Conservation (phyloP, 2,113 vertebrate species). For the Menura novaehollandiae region DNA sequence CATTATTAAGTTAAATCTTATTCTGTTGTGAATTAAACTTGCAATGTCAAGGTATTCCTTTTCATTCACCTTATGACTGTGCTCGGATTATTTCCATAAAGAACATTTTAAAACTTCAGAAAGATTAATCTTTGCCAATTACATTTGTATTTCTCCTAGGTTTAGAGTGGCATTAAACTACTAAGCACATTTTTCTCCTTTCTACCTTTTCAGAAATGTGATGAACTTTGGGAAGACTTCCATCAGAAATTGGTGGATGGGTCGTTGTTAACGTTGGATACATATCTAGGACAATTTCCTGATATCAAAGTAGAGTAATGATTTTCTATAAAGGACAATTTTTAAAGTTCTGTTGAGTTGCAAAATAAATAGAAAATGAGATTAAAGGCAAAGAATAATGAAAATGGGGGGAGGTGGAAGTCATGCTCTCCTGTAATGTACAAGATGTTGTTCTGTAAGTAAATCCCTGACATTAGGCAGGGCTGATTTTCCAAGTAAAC, state of each 20-base stretch:
- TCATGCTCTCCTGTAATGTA: background rate
- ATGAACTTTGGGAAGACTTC: conserved; percentile 96
- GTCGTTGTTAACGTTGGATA: conserved; percentile 88
- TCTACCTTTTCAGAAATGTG: conserved; percentile 84
- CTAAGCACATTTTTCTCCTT: background rate
- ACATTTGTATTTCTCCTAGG: background rate
- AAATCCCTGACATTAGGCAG: background rate
- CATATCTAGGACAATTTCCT: conserved; percentile 92
- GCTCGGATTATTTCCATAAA: background rate
- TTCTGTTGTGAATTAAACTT: background rate
- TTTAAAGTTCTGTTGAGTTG: background rate
- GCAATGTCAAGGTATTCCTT: background rate
- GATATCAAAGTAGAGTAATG: conserved; percentile 88
- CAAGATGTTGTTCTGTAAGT: background rate
- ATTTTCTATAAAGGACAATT: background rate
- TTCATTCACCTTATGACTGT: background rate
- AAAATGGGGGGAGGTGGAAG: background rate
- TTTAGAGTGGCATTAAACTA: background rate
- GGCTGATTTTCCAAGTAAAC: background rate
- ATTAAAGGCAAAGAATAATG: background rate
- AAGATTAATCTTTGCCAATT: background rate
- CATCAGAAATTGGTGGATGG: conserved; percentile 97
- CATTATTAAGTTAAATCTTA: background rate
- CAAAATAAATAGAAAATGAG: background rate
- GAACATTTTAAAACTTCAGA: background rate